Conservation (phyloP, 2,797 vertebrate genomes). For the Halcyon badia region DNA sequence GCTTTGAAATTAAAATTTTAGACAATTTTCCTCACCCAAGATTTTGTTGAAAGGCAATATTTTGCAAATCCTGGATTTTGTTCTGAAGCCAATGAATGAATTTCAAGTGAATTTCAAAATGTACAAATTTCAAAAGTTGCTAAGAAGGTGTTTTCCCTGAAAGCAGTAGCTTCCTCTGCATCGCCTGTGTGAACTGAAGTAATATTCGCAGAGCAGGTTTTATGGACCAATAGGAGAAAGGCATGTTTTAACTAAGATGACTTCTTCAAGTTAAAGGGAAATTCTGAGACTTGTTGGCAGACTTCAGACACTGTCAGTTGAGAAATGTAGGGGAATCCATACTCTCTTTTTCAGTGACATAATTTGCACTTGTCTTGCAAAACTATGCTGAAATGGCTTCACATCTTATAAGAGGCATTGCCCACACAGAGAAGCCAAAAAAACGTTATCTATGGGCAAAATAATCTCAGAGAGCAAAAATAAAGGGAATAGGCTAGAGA, state of each 20-base stretch:
- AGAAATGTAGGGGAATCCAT: neutral
- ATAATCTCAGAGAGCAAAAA: neutral
- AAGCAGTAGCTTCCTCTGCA: neutral
- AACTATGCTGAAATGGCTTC: neutral
- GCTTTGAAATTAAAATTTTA: neutral
- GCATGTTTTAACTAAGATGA: neutral
- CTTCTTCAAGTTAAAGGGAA: neutral
- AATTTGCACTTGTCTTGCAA: neutral
- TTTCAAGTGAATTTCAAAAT: neutral
- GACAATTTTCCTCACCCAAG: rapidly evolving
- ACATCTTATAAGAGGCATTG: neutral
- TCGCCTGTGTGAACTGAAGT: neutral
- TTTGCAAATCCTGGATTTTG: neutral
- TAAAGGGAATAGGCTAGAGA: neutral
- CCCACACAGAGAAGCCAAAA: neutral
- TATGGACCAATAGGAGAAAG: neutral
- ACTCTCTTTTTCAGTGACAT: neutral
- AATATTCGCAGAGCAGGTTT: neutral
- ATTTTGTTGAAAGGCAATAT: neutral
- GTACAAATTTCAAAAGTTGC: neutral
- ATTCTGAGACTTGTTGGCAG: neutral
- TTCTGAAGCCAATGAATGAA: neutral
- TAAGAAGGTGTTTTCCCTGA: neutral
- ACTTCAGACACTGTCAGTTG: neutral
- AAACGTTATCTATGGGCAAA: neutral